These are phyloP conservation scores for Muntiacus muntjak DNA, from an alignment of 2,113 vertebrate genomes.

Conservation along the genomic window DNA sequence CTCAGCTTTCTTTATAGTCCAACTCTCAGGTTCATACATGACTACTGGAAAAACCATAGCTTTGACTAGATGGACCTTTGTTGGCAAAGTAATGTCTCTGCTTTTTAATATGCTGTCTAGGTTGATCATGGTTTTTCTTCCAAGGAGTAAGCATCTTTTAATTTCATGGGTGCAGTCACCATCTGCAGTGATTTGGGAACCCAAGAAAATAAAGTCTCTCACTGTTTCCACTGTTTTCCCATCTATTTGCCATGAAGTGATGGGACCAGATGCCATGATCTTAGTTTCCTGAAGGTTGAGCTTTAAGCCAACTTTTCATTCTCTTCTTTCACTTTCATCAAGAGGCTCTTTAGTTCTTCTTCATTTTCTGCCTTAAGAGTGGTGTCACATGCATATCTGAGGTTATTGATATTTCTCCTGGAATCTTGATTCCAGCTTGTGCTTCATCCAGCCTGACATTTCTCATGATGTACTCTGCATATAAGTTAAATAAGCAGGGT, in stretches of 20 bases:
- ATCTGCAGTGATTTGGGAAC: background rate
- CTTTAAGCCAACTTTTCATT: background rate
- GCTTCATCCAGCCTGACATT: accelerated
- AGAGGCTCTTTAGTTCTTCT: background rate
- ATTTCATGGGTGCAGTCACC: background rate
- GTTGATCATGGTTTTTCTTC: background rate
- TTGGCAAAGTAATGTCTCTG: background rate
- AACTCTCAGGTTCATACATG: background rate
- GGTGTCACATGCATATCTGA: background rate
- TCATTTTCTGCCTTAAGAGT: accelerated
- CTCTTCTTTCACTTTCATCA: background rate
- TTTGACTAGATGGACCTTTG: background rate
- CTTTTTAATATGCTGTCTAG: background rate
- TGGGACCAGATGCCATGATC: background rate
- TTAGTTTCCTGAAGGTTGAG: background rate
- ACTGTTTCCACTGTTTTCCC: background rate
- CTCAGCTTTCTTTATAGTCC: background rate
- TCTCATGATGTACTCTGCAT: background rate
- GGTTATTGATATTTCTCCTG: background rate
- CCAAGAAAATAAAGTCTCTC: background rate
- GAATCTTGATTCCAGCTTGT: background rate
- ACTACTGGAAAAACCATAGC: background rate
- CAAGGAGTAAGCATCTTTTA: background rate
- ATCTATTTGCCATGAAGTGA: background rate
- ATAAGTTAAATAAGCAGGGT: background rate